Percentiles rank a stretch among this genome's conserved stretches.
Conservation (phyloP, 2,888 invertebrate species). For the Cephus pygmeus region DNA sequence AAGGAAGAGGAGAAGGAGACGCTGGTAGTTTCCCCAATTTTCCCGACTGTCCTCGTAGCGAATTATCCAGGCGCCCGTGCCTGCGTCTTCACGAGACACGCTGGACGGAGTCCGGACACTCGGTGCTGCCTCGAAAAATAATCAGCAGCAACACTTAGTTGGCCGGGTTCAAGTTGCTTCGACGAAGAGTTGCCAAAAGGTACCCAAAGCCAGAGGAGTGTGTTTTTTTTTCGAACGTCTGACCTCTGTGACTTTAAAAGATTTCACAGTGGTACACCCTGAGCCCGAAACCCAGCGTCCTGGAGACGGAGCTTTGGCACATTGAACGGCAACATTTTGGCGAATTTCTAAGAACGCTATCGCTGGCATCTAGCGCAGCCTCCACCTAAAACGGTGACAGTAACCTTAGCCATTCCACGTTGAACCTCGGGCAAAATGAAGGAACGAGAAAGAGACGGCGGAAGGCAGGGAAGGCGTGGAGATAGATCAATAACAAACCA, state of each 20-base stretch:
- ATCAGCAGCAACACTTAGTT: no score
- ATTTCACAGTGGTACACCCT: conserved; percentile 45
- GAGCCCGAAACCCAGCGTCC: background rate
- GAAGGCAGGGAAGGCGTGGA: conserved; percentile 44
- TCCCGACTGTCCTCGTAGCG: no score
- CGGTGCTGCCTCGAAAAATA: no score
- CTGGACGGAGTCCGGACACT: no score
- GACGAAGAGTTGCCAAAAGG: no score
- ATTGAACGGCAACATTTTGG: background rate
- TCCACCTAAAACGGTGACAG: background rate
- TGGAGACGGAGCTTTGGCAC: background rate
- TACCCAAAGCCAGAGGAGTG: no score
- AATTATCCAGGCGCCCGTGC: no score
- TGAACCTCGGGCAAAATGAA: conserved; percentile 25
- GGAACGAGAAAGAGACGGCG: conserved; percentile 29
- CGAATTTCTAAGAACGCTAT: background rate
- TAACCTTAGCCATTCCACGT: background rate
- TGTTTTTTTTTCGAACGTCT: background rate
- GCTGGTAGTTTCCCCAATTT: background rate
- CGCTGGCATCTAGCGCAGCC: background rate
- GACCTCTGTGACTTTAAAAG: conserved; percentile 48
- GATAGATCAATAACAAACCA: conserved; percentile 64
- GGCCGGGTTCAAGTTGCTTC: no score
- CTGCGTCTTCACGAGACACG: no score
- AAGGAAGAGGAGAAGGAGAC: background rate